Evolutionary conservation across 2,797 vertebrate genomes (phyloP), one percentile per base, ranked within the genome.

Genomic region (Craterocephalus amniculus): DNA sequence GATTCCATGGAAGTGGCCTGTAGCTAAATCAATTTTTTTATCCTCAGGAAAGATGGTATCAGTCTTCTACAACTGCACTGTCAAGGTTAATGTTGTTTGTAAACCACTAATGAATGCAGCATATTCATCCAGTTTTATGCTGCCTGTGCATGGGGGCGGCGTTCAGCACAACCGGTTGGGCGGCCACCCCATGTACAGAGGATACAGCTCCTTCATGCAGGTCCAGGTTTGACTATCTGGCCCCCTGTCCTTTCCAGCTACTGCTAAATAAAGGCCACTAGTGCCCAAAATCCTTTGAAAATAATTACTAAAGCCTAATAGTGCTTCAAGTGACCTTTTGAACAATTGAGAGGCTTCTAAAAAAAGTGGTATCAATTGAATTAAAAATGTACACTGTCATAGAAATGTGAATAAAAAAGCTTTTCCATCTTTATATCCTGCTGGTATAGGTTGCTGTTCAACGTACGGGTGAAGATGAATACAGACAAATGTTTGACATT

Each of bases 351-450:
- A 4, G 3, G 32, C 14, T 49, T 59, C 40, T 56, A 24, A 64
- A 48, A 52, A 63, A 61, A 59, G 26, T 49, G 68, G 58, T 38
- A 56, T 59, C 59, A 60, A 70, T 68, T 61, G 32, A 69, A 74
- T 65, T 38, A 67, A 40, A 71, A 24, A 6, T 58, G 24, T 69
- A n/a, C 60, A 13, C 20, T 60, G n/a, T 61, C 36, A 62, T 45
- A 36, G 40, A 54, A 18, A 54, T 32, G 7, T 3, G 16, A n/a
- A 9, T 32, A 22, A 34, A 11, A 57, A 35, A 32, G 34, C 40
- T 20, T 45, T 57, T 29, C 4, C 34, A 4, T n/a, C 8, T 56
- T 11, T 12, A 27, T 13, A 16, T 9, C 31, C 55, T 57, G 18
- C 4, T 24, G 4, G n/a, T 22, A 11, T 49, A 49, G 48, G 22